These are phyloP conservation scores for Limnephilus auricula DNA, from an alignment of 2,888 invertebrate genomes.

Conservation along the genomic window DNA sequence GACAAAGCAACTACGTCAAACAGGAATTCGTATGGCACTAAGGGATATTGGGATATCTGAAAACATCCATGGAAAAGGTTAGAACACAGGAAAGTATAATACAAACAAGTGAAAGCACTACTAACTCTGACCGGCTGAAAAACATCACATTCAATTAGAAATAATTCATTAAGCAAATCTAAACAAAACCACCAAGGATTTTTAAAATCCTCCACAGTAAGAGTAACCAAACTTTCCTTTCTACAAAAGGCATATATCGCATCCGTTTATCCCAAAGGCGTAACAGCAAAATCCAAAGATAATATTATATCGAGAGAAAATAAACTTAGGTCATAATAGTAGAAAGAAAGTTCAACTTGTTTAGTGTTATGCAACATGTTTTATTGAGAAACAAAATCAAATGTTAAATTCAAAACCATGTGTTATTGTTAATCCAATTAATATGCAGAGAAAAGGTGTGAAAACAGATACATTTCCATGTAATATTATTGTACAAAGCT, in stretches of 20 bases:
- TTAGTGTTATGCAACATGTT: background rate
- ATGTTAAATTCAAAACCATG: background rate
- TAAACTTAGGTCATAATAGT: background rate
- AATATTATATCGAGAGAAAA: too few relatives aligned
- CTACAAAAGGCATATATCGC: background rate
- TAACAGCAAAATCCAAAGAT: background rate
- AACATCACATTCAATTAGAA: background rate
- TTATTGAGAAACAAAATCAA: background rate
- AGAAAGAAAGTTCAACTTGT: background rate
- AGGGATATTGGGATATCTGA: conserved; percentile 13
- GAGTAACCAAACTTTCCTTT: background rate
- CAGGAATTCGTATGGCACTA: background rate
- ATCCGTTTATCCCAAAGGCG: background rate
- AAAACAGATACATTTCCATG: background rate
- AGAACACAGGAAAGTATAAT: conserved; percentile 4
- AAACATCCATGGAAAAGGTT: conserved; percentile 17
- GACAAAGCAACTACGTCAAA: background rate
- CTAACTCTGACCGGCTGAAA: background rate
- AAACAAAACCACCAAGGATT: background rate
- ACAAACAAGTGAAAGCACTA: background rate
- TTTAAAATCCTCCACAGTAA: too few relatives aligned
- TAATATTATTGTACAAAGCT: background rate
- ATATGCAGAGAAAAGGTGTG: background rate
- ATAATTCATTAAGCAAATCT: background rate
- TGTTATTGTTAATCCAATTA: background rate